Percentiles rank a stretch among this genome's conserved stretches.
Evolutionary conservation across 1,140 invertebrate species (phyloP).

Genomic region (Drosophila tropicalis): DNA sequence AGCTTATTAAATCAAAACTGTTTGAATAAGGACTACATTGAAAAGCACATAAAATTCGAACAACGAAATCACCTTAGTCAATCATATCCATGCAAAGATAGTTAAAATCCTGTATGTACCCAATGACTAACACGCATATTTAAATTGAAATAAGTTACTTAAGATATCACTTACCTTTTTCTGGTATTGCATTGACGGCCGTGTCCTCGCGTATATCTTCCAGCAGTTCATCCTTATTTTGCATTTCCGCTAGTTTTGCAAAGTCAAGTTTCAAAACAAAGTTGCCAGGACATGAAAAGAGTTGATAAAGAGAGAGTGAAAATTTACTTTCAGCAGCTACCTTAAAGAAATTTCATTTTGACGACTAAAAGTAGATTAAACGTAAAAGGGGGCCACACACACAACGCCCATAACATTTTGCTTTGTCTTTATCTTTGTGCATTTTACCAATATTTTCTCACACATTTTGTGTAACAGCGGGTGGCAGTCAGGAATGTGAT

Average conservation of each 20-base stretch:
- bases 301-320: conserved; percentile 27
- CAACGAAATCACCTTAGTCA: too few species aligned
- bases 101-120: background rate
- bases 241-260: conserved; percentile 70
- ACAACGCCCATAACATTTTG: background rate
- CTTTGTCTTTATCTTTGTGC: conserved; percentile 6
- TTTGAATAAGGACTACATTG: background rate
- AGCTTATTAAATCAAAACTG: background rate
- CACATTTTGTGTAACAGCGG: conserved; percentile 27
- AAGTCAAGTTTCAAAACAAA: conserved; percentile 5
- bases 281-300: conserved; percentile 36
- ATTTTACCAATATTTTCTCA: conserved; percentile 59
- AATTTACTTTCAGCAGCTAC: conserved; percentile 64
- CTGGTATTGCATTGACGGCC: conserved; percentile 75
- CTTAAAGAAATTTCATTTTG: conserved; percentile 55
- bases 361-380: conserved; percentile 6
- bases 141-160: conserved; percentile 4
- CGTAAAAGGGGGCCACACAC: background rate
- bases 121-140: background rate
- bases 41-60: background rate
- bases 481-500: conserved; percentile 1
- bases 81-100: background rate
- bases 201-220: conserved; percentile 82
- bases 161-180: conserved; percentile 73
- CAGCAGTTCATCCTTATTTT: conserved; percentile 81